Conservation (phyloP, 2,797 vertebrate species). For the Valencia hispanica region DNA sequence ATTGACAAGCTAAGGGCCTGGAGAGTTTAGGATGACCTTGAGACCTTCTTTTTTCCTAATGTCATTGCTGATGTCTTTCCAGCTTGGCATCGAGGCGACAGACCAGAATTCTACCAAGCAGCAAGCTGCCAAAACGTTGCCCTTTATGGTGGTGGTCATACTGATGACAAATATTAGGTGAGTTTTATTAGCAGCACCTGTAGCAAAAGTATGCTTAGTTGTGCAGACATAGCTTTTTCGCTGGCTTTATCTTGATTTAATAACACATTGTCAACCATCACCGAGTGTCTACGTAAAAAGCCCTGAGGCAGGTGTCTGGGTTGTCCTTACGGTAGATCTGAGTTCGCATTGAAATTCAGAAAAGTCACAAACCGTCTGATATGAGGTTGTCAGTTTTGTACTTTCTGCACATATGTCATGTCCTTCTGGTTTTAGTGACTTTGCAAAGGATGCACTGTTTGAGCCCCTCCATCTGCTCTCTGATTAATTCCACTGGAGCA, state of each 20-base stretch:
- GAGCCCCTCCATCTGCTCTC: conserved; percentile 12
- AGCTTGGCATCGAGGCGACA: background rate
- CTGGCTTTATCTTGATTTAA: background rate
- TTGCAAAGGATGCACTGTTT: conserved; percentile 2
- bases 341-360: background rate
- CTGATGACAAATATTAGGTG: background rate
- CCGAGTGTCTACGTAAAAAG: background rate
- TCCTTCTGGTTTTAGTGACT: conserved; percentile 2
- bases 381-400: background rate
- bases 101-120: background rate
- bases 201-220: background rate
- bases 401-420: conserved; percentile 10
- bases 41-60: too few species aligned
- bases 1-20: background rate
- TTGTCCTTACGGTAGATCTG: background rate
- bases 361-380: background rate
- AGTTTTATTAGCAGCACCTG: background rate
- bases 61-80: background rate
- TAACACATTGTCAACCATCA: background rate
- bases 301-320: background rate
- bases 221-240: background rate
- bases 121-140: background rate
- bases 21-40: too few species aligned
- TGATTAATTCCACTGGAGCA: conserved; percentile 11
- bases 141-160: background rate